Percentiles rank a stretch among this genome's conserved stretches.
These are phyloP conservation scores for Anastatus disparis DNA, from an alignment of 1,140 invertebrate genomes.

Conservation along the genomic window DNA sequence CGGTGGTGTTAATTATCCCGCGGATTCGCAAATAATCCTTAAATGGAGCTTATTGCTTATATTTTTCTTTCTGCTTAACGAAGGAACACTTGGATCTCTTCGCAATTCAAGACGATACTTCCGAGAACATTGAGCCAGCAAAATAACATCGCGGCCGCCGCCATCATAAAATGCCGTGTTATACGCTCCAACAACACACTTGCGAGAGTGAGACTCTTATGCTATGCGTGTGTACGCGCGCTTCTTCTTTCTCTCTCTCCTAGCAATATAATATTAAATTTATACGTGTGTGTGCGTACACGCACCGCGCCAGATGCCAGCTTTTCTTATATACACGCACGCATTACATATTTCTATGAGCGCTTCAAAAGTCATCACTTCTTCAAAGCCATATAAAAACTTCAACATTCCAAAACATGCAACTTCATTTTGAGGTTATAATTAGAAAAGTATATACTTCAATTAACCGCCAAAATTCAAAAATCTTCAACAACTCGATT, in stretches of 20 bases:
- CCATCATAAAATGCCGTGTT: conserved; percentile 38
- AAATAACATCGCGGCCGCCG: conserved; percentile 34
- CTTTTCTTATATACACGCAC: neutral
- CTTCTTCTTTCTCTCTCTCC: too few species aligned
- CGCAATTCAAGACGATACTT: conserved; percentile 1
- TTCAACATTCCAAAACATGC: too few species aligned
- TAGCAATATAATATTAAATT: too few species aligned
- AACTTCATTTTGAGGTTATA: too few species aligned
- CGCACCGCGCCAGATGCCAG: conserved; percentile 19
- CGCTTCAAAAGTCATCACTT: too few species aligned
- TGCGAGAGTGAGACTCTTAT: neutral
- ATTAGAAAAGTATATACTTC: too few species aligned
- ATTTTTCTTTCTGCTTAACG: too few species aligned
- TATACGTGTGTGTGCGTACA: too few species aligned
- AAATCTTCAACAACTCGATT: too few species aligned
- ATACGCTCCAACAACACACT: conserved; percentile 6
- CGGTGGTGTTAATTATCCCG: neutral
- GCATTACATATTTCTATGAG: too few species aligned
- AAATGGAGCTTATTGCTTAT: neutral
- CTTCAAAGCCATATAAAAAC: too few species aligned
- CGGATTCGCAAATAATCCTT: conserved; percentile 1
- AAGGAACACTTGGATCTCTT: conserved; percentile 8
- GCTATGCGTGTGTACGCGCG: neutral
- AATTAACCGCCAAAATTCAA: too few species aligned
- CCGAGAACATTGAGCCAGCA: conserved; percentile 26